Evolutionary conservation across 2,797 vertebrate species (phyloP).

Genomic region (Danionella dracula): DNA sequence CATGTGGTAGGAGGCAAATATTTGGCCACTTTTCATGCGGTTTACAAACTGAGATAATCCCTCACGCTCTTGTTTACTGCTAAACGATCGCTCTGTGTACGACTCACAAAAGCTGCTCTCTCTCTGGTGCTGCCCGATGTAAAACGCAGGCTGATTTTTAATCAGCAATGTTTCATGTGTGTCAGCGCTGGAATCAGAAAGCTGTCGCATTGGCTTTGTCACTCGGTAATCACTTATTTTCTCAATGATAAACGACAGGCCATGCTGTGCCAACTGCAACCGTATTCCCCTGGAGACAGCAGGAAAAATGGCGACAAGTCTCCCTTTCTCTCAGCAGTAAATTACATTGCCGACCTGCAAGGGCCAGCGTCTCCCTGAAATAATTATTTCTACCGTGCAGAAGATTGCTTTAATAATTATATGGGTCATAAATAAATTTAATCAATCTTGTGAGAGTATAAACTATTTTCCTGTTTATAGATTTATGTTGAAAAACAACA

Average conservation of each 20-base stretch:
- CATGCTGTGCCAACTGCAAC: slow-evolving; percentile 40
- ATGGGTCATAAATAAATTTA: slow-evolving; percentile 77
- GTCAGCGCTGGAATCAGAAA: slow-evolving; percentile 28
- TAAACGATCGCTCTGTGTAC: neutral
- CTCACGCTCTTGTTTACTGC: slow-evolving; percentile 13
- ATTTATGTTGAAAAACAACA: slow-evolving; percentile 50
- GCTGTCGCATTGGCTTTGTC: slow-evolving; percentile 37
- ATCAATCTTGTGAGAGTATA: slow-evolving; percentile 71
- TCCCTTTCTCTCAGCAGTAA: slow-evolving; percentile 49
- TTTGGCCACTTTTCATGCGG: slow-evolving; percentile 3
- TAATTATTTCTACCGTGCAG: slow-evolving; percentile 69
- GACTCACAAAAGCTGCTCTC: neutral
- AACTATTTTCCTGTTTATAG: slow-evolving; percentile 56
- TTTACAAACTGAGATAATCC: slow-evolving; percentile 28
- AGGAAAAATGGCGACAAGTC: slow-evolving; percentile 28
- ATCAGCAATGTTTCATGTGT: slow-evolving; percentile 25
- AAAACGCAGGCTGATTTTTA: slow-evolving; percentile 27
- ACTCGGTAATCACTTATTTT: slow-evolving; percentile 39
- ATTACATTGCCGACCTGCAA: slow-evolving; percentile 63
- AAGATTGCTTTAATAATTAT: slow-evolving; percentile 80
- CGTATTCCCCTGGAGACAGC: slow-evolving; percentile 47
- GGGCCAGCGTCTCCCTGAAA: slow-evolving; percentile 62
- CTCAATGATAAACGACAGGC: slow-evolving; percentile 47
- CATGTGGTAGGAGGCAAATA: slow-evolving; percentile 5
- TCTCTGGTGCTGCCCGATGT: neutral